Evolutionary conservation across 2,888 invertebrate species (phyloP).

Genomic region (Sturmia bella): DNA sequence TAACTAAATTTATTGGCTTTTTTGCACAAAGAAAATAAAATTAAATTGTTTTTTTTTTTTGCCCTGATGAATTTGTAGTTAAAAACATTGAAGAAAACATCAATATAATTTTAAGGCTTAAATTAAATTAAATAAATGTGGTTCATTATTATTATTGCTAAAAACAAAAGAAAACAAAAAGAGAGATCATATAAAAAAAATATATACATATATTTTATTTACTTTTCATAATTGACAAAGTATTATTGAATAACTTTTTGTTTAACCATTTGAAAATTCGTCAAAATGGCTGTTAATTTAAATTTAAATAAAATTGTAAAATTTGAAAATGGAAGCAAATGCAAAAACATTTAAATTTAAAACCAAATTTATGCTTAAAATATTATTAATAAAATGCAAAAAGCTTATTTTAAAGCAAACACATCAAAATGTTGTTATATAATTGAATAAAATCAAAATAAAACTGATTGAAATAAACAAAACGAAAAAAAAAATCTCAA

Average conservation of each 20-base stretch:
- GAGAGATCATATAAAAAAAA: too few relatives aligned
- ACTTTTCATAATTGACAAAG: slow-evolving; percentile 62
- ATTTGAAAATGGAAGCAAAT: slow-evolving; percentile 46
- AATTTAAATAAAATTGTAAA: slow-evolving; percentile 84
- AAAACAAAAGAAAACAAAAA: slow-evolving; percentile 16
- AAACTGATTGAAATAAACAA: slow-evolving; percentile 68
- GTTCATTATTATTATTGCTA: slow-evolving; percentile 51
- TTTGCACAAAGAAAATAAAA: slow-evolving; percentile 38
- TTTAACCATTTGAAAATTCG: slow-evolving; percentile 78
- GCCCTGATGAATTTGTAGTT: slow-evolving; percentile 52
- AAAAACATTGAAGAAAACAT: background rate
- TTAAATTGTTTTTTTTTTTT: too few relatives aligned
- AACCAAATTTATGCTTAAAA: slow-evolving; percentile 69
- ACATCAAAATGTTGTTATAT: slow-evolving; percentile 74
- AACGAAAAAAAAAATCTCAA: background rate
- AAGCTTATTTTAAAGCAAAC: slow-evolving; percentile 58
- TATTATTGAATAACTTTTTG: slow-evolving; percentile 66
- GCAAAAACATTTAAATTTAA: slow-evolving; percentile 56
- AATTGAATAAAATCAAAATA: slow-evolving; percentile 69
- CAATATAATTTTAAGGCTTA: slow-evolving; percentile 59
- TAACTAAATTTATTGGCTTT: slow-evolving; percentile 52
- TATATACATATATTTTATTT: slow-evolving; percentile 47
- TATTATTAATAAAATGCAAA: slow-evolving; percentile 62
- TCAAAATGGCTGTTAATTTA: slow-evolving; percentile 82
- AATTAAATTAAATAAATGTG: slow-evolving; percentile 57